Base-by-base conservation (phyloP, 2,113 vertebrate species). In the Brienomyrus longianalis region DNA sequence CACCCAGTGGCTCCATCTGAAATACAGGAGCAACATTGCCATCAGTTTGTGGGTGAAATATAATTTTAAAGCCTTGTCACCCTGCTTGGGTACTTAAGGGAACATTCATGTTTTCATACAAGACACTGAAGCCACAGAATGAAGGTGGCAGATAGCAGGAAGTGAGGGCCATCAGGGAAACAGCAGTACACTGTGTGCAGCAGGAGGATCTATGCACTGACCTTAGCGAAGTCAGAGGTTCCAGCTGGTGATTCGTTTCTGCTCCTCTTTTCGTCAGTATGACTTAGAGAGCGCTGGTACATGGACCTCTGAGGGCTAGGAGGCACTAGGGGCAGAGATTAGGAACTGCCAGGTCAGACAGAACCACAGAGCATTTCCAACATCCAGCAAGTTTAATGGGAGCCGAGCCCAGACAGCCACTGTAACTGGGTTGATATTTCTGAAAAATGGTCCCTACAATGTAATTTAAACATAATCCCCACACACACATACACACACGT, bases 281-380 rank as follows among this genome's bases (percentile, higher is more conserved):
- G 95, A 87, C 92, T 96, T 80, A 97, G 96, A 90, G 98, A 97
- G 92, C 96, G 95, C 93, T 97, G 98, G 94, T 96, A 95, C 10
- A 95, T 93, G 92, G 96, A 95, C 93, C 96, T 97, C 95, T 97
- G 96, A 95, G 97, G 95, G 92, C 96, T 97, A 93, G 94, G 92
- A 92, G 97, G 95, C 93, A 96, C 98, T 98, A 43, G 74, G 35
- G 17, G 95, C 96, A 97, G 95, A 97, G 93, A 97, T 92, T 95
- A 93, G 94, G 97, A 94, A 97, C 96, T 96, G 87, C 87, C 70
- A 83, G 77, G 89, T 90, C 70, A 93, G 21, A 91, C 86, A 87
- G 94, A n/a, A 47, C 21, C 91, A 93, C 19, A 43, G 74, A 43
- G 35, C 74, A 43, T 80, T 35, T 80, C 35, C 13, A 80, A 8